Base-by-base conservation (phyloP, 2,113 vertebrate genomes). In the Columbina picui region DNA sequence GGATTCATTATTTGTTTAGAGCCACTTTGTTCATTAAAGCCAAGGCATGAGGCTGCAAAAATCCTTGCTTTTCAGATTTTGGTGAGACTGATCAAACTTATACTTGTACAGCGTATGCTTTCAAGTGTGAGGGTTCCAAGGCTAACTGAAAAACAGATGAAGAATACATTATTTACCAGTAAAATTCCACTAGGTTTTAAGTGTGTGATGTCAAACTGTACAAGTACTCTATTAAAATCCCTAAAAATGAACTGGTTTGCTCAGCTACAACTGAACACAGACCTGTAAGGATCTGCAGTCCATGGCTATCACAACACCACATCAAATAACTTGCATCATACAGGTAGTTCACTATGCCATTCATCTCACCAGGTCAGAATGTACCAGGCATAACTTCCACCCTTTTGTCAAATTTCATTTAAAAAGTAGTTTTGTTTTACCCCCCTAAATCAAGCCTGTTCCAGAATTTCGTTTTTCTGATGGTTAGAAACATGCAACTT, bases 191-290 rank as follows among this genome's bases (percentile, higher is more conserved):
- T 26, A 30, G 7, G 22, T 64, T 68, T 89, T 71, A 75, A n/a
- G 22, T 27, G 76, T 0, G 0, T 32, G 23, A 68, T 4, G 0
- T 64, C 38, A 53, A 86, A 4, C 34, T 55, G 15, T 10, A 63
- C 13, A 29, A 50, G 12, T 21, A 63, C 10, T 79, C 38, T 30
- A 34, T 30, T 18, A 86, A 83, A 57, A 71, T 39, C 49, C n/a
- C 22, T 56, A 41, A 73, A 89, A 84, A 26, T 14, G 10, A 91
- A 45, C 21, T 30, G 4, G 15, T 36, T 61, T 87, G 57, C 53
- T 71, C 59, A 71, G 38, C n/a, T 67, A 68, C 53, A 63, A 21
- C 10, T 2, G 2, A 76, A 76, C 19, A 8, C 34, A 4, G 1
- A 87, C 45, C 14, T 18, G 10, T 50, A 52, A 65, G 30, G 60